Evolutionary conservation across 1,140 invertebrate species (phyloP), one percentile per base, ranked within the genome.

Genomic region (Bradynema listronoti): DNA sequence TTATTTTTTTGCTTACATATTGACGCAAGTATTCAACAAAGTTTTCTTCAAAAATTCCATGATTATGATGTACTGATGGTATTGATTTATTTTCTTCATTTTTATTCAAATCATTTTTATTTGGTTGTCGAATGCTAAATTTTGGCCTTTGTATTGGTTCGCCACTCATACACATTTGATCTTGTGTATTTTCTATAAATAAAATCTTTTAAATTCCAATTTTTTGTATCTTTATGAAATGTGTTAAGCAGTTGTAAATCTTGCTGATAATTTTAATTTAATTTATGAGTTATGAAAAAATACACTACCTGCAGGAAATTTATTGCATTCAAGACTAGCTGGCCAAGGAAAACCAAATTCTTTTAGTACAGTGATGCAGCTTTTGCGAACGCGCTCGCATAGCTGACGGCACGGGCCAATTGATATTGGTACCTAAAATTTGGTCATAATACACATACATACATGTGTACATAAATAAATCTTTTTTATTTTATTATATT

Each of bases 131-230:
- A 16, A 2, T 53, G 43, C 1, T 30, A 22, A 6, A 64, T 59
- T 2, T 27, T 14, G 27, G 58, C 56, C 11, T 78, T 73, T 45
- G 82, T 82, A 11, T 79, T 72, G 0, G 86, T n/a, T n/a, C 86
- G 2, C 63, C 63, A 16, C 24, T 45, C 63, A 65, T 65, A 25
- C 63, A 65, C 63, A 65, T 65, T 11, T 25, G 25, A 14, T 62
- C 51, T 36, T 65, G 39, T 32, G 36, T 65, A 32, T 65, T 66
- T 49, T 19, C 60, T 53, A 65, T 16, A 60, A 61, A 61, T 61
- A 6, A 59, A 9, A 29, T 43, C 27, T 22, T 29, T 50, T 50
- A n/a, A n/a, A n/a, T n/a, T n/a, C n/a, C n/a, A n/a, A n/a, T 47
- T 14, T 19, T 47, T 19, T 14, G 29, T 47, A 24, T 9, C 11